Percentiles rank a stretch among this genome's conserved stretches.
These are phyloP conservation scores for Malaclemys terrapin DNA, from an alignment of 2,113 vertebrate species.

Conservation along the genomic window DNA sequence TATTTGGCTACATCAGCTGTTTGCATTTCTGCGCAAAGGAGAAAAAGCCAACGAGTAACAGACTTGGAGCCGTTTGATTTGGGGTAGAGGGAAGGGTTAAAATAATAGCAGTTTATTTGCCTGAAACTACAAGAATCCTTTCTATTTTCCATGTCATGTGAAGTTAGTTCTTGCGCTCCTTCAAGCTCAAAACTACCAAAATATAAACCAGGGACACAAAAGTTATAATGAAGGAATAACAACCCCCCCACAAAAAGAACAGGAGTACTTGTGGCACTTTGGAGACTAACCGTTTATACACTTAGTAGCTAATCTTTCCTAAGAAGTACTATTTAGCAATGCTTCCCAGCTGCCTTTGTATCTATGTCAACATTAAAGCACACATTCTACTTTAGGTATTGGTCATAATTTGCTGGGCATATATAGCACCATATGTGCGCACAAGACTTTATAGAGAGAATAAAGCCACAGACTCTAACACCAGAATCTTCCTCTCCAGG, in stretches of 20 bases:
- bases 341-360: neutral
- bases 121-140: neutral
- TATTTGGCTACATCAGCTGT: neutral
- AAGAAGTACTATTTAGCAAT: neutral
- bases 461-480: slow-evolving; percentile 5
- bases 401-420: neutral
- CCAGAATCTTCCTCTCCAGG: neutral
- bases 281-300: too few relatives aligned
- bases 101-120: neutral
- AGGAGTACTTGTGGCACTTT: too few relatives aligned
- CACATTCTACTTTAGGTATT: neutral
- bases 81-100: neutral
- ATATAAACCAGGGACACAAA: neutral
- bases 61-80: neutral
- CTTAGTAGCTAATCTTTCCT: neutral
- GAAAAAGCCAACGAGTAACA: neutral
- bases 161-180: neutral
- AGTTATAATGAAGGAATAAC: neutral
- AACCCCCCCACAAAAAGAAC: neutral
- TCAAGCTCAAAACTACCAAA: neutral
- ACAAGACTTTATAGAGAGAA: neutral
- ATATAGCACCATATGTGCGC: neutral
- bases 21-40: neutral
- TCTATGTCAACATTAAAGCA: neutral
- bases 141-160: neutral